Base-by-base conservation (phyloP, 2,797 vertebrate genomes). In the Erethizon dorsatum region DNA sequence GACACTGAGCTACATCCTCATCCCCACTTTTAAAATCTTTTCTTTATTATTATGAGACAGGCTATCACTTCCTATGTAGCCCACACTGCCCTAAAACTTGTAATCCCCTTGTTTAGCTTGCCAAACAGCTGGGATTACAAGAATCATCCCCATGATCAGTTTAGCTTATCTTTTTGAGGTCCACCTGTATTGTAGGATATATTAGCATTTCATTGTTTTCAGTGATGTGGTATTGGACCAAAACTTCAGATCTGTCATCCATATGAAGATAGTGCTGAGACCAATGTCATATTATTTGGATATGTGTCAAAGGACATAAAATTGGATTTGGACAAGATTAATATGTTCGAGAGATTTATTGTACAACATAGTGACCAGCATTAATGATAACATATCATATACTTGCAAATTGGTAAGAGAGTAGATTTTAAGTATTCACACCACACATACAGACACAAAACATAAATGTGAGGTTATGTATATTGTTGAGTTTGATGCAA, bases 221-320 rank as follows among this genome's bases (percentile, higher is more conserved):
- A n/a, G 5, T 1, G 2, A 50, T 8, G 31, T 18, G 7, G 5
- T 33, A 26, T 41, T 6, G 33, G 22, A 1, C 17, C n/a, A 37
- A 65, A 80, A 54, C 2, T 22, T 31, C n/a, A 77, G 11, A 24
- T 41, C 10, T 61, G 17, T 20, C 33, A 28, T 33, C 26, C 57
- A 0, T 47, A 5, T 13, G 24, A 56, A n/a, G 10, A 1, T 20
- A 2, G 31, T 22, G 33, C 14, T 20, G 18, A 14, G n/a, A 8
- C 20, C n/a, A 11, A 6, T 33, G 4, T 83, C 26, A 5, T 37
- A 31, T 71, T 22, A 14, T 26, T 56, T 41, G 6, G 50, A n/a
- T 82, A 17, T 54, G 37, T 47, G 10, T 24, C 12, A 11, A 45
- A 80, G 50, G 26, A 80, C 15, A 12, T n/a, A 54, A 54, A 52